Evolutionary conservation across 1,140 invertebrate species (phyloP), one percentile per base, ranked within the genome.

Genomic region (Mya arenaria): DNA sequence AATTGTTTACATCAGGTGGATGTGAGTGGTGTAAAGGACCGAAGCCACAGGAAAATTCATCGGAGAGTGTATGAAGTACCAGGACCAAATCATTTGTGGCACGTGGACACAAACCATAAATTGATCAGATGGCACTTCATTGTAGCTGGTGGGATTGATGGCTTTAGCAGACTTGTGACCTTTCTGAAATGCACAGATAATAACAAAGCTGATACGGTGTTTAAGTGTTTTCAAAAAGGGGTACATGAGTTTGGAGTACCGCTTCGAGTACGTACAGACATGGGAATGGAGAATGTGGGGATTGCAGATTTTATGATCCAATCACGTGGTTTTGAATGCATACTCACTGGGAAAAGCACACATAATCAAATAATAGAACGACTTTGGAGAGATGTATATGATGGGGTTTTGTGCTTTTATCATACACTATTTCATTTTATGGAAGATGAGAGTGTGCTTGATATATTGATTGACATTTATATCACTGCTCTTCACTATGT

Each of bases 391-490:
- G 66, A 69, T 39, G 82, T 84, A 13, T 77, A 48, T 77, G 72
- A 77, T 37, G 62, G 58, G 15, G 83, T 86, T 41, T 34, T 79
- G 32, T 17, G 19, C n/a, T 66, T 62, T 34, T 87, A 69, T 48
- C 82, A 85, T 37, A 4, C 75, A 15, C 44, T 82, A 8, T 87
- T 86, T 66, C 48, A 62, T 23, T 63, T 58, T 44, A 58, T 87
- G 58, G 86, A 87, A 62, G 82, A 86, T 36, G 15, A 56, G 34
- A 44, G 39, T 34, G 73, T 84, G 58, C 58, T 86, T 19, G 78
- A 81, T 56, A 25, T 37, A 15, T 48, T 83, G 44, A 71, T 77
- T 30, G 6, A 15, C 1, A 28, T 63, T 28, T 72, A 83, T 41
- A 28, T 83, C 1, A 44, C 13, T 44, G 74, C 65, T 36, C 82